phyloP scores from a whole-genome alignment of 2,113 vertebrate species.

The Dicaeum eximium region DNA sequence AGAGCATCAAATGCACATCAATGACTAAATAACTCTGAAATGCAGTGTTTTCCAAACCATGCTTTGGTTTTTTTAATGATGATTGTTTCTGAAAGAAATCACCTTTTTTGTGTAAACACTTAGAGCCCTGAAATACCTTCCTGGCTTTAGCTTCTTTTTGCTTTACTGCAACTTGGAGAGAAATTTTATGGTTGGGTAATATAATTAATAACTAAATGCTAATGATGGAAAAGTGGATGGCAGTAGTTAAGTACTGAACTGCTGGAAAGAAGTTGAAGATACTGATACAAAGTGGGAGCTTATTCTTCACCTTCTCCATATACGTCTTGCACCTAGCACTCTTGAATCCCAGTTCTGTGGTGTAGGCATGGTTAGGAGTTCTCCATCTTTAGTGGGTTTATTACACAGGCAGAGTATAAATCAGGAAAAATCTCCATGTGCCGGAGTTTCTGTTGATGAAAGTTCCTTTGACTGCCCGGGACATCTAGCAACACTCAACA shows the following conservation, averaged over 20 bases:
- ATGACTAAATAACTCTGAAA: neutral
- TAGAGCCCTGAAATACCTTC: neutral
- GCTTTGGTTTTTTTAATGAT: neutral
- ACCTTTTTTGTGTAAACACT: neutral
- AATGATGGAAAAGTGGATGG: neutral
- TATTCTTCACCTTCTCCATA: neutral
- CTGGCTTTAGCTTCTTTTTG: neutral
- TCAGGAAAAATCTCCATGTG: neutral
- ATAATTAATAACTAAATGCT: neutral
- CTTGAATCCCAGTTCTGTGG: neutral
- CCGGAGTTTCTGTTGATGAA: neutral
- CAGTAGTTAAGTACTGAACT: neutral
- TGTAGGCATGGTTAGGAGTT: rapidly evolving
- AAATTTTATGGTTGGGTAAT: neutral
- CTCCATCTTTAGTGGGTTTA: neutral
- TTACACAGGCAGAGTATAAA: neutral
- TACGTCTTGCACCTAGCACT: neutral
- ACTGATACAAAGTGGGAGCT: neutral
- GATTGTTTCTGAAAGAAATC: neutral
- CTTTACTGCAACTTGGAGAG: neutral
- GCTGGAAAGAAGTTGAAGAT: neutral
- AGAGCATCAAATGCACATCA: neutral
- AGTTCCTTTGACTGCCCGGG: neutral
- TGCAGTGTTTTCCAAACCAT: neutral
- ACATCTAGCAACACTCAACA: neutral